Conservation (phyloP, 2,888 invertebrate species). For the Orthosia cruda region DNA sequence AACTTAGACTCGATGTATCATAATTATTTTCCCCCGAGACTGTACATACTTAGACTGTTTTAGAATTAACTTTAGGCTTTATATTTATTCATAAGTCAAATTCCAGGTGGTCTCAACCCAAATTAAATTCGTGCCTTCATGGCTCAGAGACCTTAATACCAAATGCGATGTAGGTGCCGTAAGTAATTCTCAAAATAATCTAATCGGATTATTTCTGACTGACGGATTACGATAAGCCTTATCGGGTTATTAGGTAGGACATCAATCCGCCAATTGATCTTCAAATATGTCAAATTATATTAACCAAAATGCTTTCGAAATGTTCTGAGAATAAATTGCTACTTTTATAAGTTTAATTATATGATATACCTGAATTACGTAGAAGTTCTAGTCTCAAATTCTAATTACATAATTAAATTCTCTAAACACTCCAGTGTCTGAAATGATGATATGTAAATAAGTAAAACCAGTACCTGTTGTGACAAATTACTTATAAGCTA, state of each 20-base stretch:
- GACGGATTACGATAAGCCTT: conserved; percentile 16
- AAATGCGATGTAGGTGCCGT: conserved; percentile 3
- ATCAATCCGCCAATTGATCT: not conserved
- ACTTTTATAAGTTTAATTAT: conserved; percentile 11
- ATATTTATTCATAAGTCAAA: not conserved
- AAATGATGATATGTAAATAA: too few relatives aligned
- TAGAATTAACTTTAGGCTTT: not conserved
- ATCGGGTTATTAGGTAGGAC: conserved; percentile 8
- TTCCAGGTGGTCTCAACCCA: not conserved
- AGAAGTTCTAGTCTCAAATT: not conserved
- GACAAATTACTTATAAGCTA: too few relatives aligned
- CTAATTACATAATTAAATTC: too few relatives aligned
- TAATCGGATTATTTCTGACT: conserved; percentile 19
- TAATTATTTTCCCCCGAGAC: not conserved
- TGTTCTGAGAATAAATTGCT: not conserved
- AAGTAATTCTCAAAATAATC: conserved; percentile 12
- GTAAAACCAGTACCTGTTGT: too few relatives aligned
- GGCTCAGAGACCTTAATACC: not conserved
- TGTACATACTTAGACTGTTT: not conserved
- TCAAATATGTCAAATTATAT: too few relatives aligned
- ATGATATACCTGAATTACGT: not conserved
- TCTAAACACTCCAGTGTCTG: too few relatives aligned
- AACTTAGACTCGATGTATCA: not conserved
- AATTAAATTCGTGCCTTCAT: not conserved
- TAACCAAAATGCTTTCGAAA: too few relatives aligned